Percentiles rank a stretch among this genome's conserved stretches.
Evolutionary conservation across 1,140 invertebrate genomes (phyloP).

Genomic region (Drosophila persimilis): DNA sequence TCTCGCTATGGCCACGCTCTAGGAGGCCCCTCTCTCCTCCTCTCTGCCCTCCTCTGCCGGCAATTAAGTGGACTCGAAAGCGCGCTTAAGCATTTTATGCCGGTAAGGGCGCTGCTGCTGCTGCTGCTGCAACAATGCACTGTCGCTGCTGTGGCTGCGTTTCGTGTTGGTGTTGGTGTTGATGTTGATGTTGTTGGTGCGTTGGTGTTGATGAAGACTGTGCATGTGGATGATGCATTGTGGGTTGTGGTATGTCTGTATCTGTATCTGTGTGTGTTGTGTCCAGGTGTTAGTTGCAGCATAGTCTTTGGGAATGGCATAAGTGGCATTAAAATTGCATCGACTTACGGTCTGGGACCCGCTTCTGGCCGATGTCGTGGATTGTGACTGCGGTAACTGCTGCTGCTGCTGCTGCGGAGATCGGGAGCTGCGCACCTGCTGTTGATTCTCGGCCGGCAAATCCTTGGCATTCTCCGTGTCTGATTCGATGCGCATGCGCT

Average conservation of each 20-base stretch:
- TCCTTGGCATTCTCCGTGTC: slow-evolving; percentile 72
- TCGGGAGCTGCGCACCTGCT: slow-evolving; percentile 40
- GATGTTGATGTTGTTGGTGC: slow-evolving; percentile 14
- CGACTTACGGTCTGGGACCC: slow-evolving; percentile 75
- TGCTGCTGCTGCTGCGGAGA: slow-evolving; percentile 60
- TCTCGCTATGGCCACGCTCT: slow-evolving; percentile 4
- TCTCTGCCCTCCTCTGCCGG: slow-evolving; percentile 1
- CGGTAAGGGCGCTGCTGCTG: slow-evolving; percentile 23
- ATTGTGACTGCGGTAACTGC: slow-evolving; percentile 47
- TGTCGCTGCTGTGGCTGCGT: slow-evolving; percentile 15
- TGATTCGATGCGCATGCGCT: slow-evolving; percentile 79
- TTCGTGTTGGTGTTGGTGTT: slow-evolving; percentile 22
- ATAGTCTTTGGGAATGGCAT: slow-evolving; percentile 26
- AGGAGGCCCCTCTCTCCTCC: not conserved
- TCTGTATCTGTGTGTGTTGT: slow-evolving; percentile 29
- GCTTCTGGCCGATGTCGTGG: slow-evolving; percentile 48
- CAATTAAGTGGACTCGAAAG: slow-evolving; percentile 28
- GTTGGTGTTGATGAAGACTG: slow-evolving; percentile 36
- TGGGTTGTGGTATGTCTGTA: slow-evolving; percentile 19
- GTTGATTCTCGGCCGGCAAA: slow-evolving; percentile 25
- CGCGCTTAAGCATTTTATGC: slow-evolving; percentile 34
- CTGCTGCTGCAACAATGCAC: not conserved
- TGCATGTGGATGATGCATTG: slow-evolving; percentile 27
- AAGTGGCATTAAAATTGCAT: slow-evolving; percentile 58
- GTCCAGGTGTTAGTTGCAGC: slow-evolving; percentile 36